These are phyloP conservation scores for Drosophila oshimai DNA, from an alignment of 1,140 invertebrate species.

Conservation along the genomic window DNA sequence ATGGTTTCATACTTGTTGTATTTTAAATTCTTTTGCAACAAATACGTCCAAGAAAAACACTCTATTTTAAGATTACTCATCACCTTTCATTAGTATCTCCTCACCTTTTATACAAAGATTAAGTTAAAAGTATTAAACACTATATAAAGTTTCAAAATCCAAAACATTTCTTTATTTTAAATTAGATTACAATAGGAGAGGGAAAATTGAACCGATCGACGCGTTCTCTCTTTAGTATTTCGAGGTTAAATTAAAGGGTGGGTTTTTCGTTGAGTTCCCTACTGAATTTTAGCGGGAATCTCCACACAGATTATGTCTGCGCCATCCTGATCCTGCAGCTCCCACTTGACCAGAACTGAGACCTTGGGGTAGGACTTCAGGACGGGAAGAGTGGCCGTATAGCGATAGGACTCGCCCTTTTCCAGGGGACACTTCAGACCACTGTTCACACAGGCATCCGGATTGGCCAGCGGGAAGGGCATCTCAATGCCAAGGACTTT, in stretches of 20 bases:
- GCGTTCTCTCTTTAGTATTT: neutral
- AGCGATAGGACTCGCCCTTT: conserved; percentile 84
- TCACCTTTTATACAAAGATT: too few relatives aligned
- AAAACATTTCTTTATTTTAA: conserved; percentile 21
- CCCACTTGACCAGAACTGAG: conserved; percentile 88
- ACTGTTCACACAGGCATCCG: conserved; percentile 86
- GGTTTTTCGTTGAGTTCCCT: conserved; percentile 6
- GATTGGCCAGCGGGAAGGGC: conserved; percentile 88
- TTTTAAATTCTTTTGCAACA: too few relatives aligned
- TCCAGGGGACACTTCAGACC: conserved; percentile 87
- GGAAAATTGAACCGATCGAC: neutral
- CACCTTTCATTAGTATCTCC: too few relatives aligned
- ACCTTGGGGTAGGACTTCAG: conserved; percentile 87
- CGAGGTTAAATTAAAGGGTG: neutral
- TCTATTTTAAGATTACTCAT: too few relatives aligned
- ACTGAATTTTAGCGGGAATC: conserved; percentile 86
- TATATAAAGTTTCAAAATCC: neutral
- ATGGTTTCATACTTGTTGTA: too few relatives aligned
- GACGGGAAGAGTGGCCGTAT: conserved; percentile 85
- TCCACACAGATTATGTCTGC: conserved; percentile 87
- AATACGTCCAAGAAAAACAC: too few relatives aligned
- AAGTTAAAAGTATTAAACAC: too few relatives aligned
- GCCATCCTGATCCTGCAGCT: conserved; percentile 85
- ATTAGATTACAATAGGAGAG: conserved; percentile 23
- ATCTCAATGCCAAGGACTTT: conserved; percentile 87